Conservation (phyloP, 92 coral and sea anemone genomes). For the Micromussa lordhowensis region DNA sequence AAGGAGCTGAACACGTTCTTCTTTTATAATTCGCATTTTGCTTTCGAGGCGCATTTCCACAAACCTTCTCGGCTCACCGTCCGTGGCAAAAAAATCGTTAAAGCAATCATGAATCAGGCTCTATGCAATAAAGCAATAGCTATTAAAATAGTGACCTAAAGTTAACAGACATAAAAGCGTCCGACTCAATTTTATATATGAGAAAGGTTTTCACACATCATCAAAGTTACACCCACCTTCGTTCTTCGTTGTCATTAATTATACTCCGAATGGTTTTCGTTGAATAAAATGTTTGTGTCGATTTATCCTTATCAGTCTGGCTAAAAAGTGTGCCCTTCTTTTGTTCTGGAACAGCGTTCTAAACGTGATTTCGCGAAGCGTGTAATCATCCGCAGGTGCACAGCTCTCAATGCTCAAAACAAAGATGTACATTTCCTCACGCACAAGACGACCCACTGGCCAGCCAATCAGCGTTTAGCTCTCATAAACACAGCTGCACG, state of each 20-base stretch:
- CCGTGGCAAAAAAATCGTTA: background rate
- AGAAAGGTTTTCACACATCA: background rate
- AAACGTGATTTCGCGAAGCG: background rate
- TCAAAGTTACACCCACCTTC: constrained; percentile 6
- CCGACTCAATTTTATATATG: background rate
- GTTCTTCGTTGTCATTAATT: background rate
- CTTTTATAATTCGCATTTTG: background rate
- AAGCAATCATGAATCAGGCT: background rate
- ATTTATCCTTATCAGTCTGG: background rate
- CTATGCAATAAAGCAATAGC: background rate
- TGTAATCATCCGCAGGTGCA: constrained; percentile 22
- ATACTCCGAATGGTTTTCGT: background rate
- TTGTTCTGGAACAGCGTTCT: background rate
- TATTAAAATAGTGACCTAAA: background rate
- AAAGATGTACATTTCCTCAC: constrained; percentile 19
- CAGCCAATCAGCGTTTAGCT: constrained; percentile 20
- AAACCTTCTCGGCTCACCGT: background rate
- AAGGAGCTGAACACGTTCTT: background rate
- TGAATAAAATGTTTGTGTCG: background rate
- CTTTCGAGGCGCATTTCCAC: background rate
- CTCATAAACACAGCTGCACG: constrained; percentile 34
- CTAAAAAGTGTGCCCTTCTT: background rate
- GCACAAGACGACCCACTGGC: background rate
- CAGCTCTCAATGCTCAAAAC: background rate
- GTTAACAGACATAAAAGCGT: background rate